Evolutionary conservation across 2,888 invertebrate genomes (phyloP), one percentile per base, ranked within the genome.

Genomic region (Hirtodrosophila trivittata): DNA sequence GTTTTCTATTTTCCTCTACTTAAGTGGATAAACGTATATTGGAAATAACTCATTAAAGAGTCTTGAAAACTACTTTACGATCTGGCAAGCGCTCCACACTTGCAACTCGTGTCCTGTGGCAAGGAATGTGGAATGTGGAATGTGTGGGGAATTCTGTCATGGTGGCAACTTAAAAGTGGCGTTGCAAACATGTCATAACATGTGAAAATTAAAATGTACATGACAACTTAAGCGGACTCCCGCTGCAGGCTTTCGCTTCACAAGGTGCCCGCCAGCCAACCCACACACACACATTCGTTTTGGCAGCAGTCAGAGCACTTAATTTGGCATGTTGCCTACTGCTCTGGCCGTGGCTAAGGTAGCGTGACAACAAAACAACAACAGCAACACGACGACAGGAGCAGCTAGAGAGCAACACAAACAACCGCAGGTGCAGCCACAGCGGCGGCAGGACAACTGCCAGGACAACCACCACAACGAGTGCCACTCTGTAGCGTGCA

Each of bases 141-240:
- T n/a, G 16, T 10, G 39, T 3, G 21, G 18, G 9, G 9, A 18
- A 0, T 39, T 39, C 1, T 39, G 21, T 9, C 21, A 33, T 25
- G 39, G 45, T 37, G 26, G 39, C 49, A 67, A 60, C 66, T 62
- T 76, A 60, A 75, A 77, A 80, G 78, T 71, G 46, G 35, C 67
- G 50, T 51, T 60, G 52, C 70, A 60, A 75, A 70, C 70, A 81
- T 77, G 75, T 81, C 80, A 84, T 73, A 80, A 80, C 84, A 80
- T 75, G 82, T 66, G 77, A 64, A 80, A 80, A 80, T 80, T 81
- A 81, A 84, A 84, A 84, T 80, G 75, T 77, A 81, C 77, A 77
- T 70, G 84, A 68, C 84, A 80, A 77, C 82, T 84, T 84, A 80
- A 80, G 70, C 84, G 76, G 43, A 65, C 56, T 50, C 43, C 57